Evolutionary conservation across 2,113 vertebrate species (phyloP).

Genomic region (Noctilio leporinus): DNA sequence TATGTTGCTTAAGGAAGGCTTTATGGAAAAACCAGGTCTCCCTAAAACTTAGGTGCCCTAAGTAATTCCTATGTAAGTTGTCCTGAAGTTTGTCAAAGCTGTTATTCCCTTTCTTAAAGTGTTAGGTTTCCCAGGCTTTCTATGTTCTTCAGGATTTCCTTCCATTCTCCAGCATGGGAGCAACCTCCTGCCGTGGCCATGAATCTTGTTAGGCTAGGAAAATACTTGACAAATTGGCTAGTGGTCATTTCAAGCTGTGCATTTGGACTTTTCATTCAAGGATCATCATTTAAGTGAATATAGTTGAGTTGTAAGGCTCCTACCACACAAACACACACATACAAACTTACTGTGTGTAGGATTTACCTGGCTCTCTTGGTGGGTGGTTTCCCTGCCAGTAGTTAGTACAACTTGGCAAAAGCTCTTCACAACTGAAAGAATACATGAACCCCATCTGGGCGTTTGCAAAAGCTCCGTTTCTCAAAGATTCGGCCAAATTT

Average conservation of each 20-base stretch:
- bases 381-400: neutral
- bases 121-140: neutral
- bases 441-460: neutral
- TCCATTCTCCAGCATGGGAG: neutral
- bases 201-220: neutral
- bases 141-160: neutral
- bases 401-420: slow-evolving; percentile 23
- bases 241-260: neutral
- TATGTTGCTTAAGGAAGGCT: neutral
- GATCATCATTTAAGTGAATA: neutral
- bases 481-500: slow-evolving; percentile 13
- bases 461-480: neutral
- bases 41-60: neutral
- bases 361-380: slow-evolving; percentile 28
- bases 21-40: neutral
- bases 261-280: neutral
- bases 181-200: neutral
- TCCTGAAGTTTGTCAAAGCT: neutral
- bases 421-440: neutral
- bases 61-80: neutral
- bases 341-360: neutral
- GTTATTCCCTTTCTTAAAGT: neutral
- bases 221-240: neutral
- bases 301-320: neutral
- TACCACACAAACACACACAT: neutral